Evolutionary conservation across 2,888 invertebrate species (phyloP).

Genomic region (Scaptodrosophila latifasciaeformis): DNA sequence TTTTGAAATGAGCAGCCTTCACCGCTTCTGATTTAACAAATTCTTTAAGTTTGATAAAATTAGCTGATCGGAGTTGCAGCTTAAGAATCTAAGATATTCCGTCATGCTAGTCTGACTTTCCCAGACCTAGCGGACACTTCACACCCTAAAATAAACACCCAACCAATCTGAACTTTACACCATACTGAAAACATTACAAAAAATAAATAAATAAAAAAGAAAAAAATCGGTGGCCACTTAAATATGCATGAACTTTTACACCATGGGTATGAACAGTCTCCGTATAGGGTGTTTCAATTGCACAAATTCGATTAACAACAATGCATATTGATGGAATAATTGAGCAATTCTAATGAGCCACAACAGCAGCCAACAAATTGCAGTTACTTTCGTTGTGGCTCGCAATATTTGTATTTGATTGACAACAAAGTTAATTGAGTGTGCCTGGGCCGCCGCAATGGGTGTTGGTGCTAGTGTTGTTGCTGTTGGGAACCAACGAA

Average conservation of each 20-base stretch:
- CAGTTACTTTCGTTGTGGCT: constrained; percentile 36
- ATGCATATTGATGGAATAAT: constrained; percentile 72
- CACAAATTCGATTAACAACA: constrained; percentile 61
- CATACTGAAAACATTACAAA: too few relatives aligned
- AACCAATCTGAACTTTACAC: too few relatives aligned
- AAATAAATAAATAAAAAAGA: too few relatives aligned
- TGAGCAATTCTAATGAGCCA: constrained; percentile 70
- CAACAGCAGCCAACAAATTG: constrained; percentile 59
- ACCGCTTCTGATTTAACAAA: too few relatives aligned
- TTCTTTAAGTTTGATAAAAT: too few relatives aligned
- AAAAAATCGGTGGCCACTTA: constrained; percentile 35
- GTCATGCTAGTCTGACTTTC: constrained; percentile 52
- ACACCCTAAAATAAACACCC: constrained; percentile 5
- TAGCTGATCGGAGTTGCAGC: too few relatives aligned
- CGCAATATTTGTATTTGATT: constrained; percentile 66
- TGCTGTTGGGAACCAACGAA: constrained; percentile 9
- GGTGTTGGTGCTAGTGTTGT: too few relatives aligned
- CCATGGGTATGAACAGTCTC: too few relatives aligned
- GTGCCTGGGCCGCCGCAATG: constrained; percentile 51
- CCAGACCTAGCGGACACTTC: constrained; percentile 33
- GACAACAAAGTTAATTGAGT: constrained; percentile 70
- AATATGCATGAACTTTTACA: constrained; percentile 60
- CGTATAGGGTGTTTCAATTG: constrained; percentile 20
- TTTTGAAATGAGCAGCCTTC: not conserved
- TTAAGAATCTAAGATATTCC: too few relatives aligned